Conservation (phyloP, 2,113 vertebrate species). For the Edolisoma coerulescens region DNA sequence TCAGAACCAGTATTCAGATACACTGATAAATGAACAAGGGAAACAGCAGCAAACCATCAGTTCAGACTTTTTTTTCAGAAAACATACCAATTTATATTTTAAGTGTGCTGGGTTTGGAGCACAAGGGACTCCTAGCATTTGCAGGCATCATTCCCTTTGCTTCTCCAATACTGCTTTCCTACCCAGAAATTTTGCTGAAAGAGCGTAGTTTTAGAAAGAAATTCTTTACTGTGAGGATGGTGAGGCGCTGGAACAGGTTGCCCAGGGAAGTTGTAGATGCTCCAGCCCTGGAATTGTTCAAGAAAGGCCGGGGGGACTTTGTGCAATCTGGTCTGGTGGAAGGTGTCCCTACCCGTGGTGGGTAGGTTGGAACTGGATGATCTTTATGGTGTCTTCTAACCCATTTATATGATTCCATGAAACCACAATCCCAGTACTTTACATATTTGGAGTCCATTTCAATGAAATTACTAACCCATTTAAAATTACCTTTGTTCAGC, state of each 20-base stretch:
- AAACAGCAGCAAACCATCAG: background rate
- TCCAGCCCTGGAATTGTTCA: background rate
- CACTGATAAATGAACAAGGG: background rate
- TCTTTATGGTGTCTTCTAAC: background rate
- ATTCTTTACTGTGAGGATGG: background rate
- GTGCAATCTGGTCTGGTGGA: background rate
- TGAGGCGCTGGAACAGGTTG: background rate
- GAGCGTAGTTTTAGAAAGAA: background rate
- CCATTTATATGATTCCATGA: background rate
- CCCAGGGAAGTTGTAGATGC: background rate
- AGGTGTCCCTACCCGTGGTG: background rate
- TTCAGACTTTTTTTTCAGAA: background rate
- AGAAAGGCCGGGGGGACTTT: background rate
- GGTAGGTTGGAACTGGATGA: background rate
- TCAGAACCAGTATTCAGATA: background rate
- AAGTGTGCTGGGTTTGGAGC: background rate
- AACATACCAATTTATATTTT: background rate
- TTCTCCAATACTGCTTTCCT: background rate
- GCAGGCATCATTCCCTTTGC: background rate
- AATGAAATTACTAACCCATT: background rate
- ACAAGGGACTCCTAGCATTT: background rate
- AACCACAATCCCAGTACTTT: background rate
- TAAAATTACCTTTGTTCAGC: conserved; percentile 83
- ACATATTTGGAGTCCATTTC: background rate
- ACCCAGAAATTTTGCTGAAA: background rate